A percentile compares a stretch with the other conserved stretches of the same genome.
Evolutionary conservation across 2,797 vertebrate genomes (phyloP).

Genomic region (Hemitrygon akajei): DNA sequence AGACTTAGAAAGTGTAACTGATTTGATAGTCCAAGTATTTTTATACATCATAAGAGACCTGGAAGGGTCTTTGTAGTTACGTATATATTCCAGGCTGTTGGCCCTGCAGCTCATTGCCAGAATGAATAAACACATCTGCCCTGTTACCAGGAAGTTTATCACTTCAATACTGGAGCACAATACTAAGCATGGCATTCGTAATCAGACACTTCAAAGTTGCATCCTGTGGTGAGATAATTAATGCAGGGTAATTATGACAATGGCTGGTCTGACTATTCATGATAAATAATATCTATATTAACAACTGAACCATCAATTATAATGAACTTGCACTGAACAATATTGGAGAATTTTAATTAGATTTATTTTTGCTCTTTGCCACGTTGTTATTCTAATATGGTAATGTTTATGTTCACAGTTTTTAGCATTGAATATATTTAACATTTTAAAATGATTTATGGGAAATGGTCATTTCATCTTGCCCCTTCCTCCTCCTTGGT

Average conservation of each 20-base stretch:
- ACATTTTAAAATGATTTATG: not conserved
- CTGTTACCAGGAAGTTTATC: not conserved
- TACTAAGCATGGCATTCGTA: not conserved
- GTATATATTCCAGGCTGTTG: not conserved
- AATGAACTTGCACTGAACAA: not conserved
- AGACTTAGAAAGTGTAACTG: too few species aligned
- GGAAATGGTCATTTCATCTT: not conserved
- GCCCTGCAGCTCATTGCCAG: not conserved
- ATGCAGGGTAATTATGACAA: not conserved
- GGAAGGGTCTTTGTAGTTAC: not conserved
- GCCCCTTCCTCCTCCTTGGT: not conserved
- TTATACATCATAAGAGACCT: not conserved
- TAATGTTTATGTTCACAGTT: not conserved
- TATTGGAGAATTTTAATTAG: conserved; percentile 3
- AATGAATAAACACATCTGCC: not conserved
- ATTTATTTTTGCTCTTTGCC: not conserved
- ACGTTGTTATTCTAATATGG: not conserved
- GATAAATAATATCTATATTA: not conserved
- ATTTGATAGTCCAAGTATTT: not conserved
- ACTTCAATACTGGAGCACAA: not conserved
- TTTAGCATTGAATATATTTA: not conserved
- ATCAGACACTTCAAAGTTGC: not conserved
- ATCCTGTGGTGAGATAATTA: not conserved
- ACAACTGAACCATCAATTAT: not conserved
- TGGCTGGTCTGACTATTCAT: not conserved